phyloP scores from a whole-genome alignment of 2,113 vertebrate genomes.

The Ptilonorhynchus violaceus region DNA sequence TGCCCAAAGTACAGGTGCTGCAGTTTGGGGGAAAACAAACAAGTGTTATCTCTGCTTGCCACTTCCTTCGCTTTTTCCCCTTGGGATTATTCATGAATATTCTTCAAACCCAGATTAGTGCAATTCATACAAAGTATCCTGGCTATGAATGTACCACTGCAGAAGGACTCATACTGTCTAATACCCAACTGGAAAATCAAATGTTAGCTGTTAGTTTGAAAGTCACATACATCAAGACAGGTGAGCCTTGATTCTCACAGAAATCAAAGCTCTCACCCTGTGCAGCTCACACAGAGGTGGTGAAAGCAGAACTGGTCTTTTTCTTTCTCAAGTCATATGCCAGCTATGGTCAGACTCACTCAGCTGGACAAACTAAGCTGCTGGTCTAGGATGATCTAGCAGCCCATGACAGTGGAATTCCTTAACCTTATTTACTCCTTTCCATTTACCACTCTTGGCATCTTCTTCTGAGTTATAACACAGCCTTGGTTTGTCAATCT shows the following conservation, averaged over 20 bases:
- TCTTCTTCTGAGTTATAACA: neutral
- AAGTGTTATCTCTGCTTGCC: neutral
- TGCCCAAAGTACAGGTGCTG: constrained; percentile 59
- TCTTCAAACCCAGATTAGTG: neutral
- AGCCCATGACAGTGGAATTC: neutral
- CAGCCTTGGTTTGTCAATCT: neutral
- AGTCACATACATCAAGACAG: neutral
- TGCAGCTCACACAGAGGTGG: neutral
- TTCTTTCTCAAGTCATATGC: neutral
- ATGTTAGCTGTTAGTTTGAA: neutral
- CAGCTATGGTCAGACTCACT: neutral
- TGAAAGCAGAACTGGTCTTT: neutral
- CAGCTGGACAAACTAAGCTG: neutral
- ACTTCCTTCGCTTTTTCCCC: neutral
- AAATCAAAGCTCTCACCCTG: neutral
- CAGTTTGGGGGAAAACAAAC: neutral
- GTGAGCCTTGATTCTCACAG: neutral
- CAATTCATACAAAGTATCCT: neutral
- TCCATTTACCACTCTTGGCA: neutral
- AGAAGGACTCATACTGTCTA: neutral
- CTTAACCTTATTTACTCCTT: neutral
- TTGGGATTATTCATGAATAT: neutral
- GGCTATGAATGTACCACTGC: neutral
- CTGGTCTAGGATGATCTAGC: neutral
- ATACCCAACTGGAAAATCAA: neutral